A percentile compares a stretch with the other conserved stretches of the same genome.
Conservation (phyloP, 2,797 vertebrate genomes). For the Sebastes iracundus region DNA sequence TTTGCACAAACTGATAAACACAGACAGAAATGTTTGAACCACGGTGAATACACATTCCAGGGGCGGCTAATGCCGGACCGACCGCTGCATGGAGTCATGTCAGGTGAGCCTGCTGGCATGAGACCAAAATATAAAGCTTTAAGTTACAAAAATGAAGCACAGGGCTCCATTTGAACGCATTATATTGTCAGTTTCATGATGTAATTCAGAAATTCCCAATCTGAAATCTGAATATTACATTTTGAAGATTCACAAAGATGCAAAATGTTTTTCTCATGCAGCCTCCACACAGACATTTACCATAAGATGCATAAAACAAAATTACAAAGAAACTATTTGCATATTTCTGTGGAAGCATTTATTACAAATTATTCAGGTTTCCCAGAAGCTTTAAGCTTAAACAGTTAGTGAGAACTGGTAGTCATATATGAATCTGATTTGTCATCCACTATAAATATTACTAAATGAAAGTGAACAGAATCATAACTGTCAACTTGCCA, state of each 20-base stretch:
- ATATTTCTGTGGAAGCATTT: constrained; percentile 30
- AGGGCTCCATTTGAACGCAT: background rate
- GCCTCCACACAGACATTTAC: background rate
- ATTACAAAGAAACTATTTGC: constrained; percentile 40
- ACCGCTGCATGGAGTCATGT: constrained; percentile 63
- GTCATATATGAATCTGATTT: constrained; percentile 57
- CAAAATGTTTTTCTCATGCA: background rate
- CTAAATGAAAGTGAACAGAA: constrained; percentile 56
- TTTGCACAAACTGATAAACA: constrained; percentile 43
- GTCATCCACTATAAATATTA: constrained; percentile 61
- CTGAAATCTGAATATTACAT: background rate
- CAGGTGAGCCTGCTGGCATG: constrained; percentile 67
- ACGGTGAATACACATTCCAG: constrained; percentile 61
- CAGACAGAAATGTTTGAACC: constrained; percentile 39
- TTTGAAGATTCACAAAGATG: background rate
- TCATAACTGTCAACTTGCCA: constrained; percentile 32
- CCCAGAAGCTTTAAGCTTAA: constrained; percentile 39
- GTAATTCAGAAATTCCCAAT: background rate
- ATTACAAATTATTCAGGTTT: constrained; percentile 36
- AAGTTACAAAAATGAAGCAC: constrained; percentile 32
- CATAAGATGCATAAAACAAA: background rate
- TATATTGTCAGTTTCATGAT: background rate
- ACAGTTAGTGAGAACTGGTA: constrained; percentile 38
- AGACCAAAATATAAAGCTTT: constrained; percentile 61
- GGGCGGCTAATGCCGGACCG: constrained; percentile 30